Percentiles rank a stretch among this genome's conserved stretches.
Conservation (phyloP, 2,113 vertebrate genomes). For the Ptilonorhynchus violaceus region DNA sequence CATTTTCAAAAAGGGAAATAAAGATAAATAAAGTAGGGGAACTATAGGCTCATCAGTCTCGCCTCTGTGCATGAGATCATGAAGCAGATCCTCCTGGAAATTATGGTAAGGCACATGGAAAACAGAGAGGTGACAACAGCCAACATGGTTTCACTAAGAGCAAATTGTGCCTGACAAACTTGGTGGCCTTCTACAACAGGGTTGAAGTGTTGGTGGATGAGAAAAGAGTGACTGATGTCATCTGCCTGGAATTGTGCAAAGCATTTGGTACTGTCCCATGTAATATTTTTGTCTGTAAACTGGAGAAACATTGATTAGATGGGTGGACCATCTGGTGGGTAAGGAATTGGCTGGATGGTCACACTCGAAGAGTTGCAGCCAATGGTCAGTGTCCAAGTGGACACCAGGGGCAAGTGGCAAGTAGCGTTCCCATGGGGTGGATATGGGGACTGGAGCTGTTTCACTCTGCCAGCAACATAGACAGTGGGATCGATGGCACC, state of each 20-base stretch:
- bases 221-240: neutral
- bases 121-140: neutral
- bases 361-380: neutral
- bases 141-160: neutral
- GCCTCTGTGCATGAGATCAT: neutral
- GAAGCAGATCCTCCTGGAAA: neutral
- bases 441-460: neutral
- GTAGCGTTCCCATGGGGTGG: no score
- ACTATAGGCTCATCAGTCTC: neutral
- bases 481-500: neutral
- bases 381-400: neutral
- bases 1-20: neutral
- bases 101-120: neutral
- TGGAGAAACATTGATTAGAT: neutral
- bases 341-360: neutral
- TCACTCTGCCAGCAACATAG: neutral
- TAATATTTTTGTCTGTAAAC: rapidly evolving
- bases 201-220: neutral
- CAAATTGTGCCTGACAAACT: neutral
- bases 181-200: neutral
- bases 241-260: rapidly evolving
- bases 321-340: no score
- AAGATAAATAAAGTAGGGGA: neutral
- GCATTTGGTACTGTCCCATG: neutral
- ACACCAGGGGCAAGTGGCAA: neutral